Evolutionary conservation across 2,113 vertebrate species (phyloP).

Genomic region (Hymenochirus boettgeri): DNA sequence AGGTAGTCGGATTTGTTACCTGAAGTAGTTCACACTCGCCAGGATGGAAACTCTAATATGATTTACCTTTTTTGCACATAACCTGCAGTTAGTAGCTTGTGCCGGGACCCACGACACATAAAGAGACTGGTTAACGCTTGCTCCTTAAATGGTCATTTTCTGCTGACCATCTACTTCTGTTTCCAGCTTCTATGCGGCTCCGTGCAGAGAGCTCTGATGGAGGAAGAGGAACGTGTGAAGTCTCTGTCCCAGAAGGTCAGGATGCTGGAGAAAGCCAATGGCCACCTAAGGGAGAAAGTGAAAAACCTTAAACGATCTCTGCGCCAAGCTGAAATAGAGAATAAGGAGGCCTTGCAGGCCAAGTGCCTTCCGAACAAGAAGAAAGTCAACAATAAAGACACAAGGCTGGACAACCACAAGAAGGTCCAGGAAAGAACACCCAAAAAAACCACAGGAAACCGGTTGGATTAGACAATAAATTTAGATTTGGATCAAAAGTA

Average conservation of each 20-base stretch:
- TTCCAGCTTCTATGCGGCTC: constrained; percentile 68
- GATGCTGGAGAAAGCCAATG: constrained; percentile 70
- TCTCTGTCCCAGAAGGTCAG: constrained; percentile 71
- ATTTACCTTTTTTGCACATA: no score
- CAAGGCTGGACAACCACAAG: constrained; percentile 62
- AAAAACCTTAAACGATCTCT: constrained; percentile 73
- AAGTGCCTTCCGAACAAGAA: constrained; percentile 61
- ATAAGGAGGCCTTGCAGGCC: constrained; percentile 58
- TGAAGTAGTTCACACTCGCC: no score
- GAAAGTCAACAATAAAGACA: constrained; percentile 47
- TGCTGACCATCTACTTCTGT: background rate
- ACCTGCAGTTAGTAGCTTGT: no score
- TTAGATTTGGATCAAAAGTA: no score
- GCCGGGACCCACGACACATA: no score
- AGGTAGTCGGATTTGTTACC: no score
- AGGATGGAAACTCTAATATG: no score
- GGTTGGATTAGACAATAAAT: no score
- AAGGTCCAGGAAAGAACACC: constrained; percentile 52
- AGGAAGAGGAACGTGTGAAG: constrained; percentile 72
- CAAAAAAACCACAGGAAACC: constrained; percentile 57
- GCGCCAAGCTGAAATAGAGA: constrained; percentile 65
- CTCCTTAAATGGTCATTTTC: background rate
- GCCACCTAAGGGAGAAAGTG: constrained; percentile 72
- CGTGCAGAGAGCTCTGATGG: constrained; percentile 74
- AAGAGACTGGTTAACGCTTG: no score